Evolutionary conservation across 2,888 invertebrate genomes (phyloP).

Genomic region (Leptinotarsa rubiginosa): DNA sequence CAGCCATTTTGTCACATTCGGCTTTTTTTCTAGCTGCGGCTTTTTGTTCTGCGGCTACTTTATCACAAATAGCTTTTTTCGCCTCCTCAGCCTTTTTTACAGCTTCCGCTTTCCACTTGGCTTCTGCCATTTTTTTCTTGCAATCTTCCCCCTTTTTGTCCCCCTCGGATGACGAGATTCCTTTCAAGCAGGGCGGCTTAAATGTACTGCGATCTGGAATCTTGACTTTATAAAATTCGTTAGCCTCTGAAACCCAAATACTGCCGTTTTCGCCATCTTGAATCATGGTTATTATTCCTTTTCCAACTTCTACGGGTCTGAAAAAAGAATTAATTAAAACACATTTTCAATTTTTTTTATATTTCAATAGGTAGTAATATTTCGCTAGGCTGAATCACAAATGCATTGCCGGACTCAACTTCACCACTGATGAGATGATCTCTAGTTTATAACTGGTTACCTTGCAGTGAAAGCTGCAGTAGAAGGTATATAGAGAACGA

Average conservation of each 20-base stretch:
- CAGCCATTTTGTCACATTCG: not conserved
- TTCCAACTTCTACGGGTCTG: conserved; percentile 58
- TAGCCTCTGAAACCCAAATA: conserved; percentile 68
- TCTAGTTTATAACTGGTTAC: too few species aligned
- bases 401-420: too few species aligned
- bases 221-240: conserved; percentile 55
- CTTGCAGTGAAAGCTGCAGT: too few species aligned
- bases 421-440: too few species aligned
- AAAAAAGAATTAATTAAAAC: conserved; percentile 10
- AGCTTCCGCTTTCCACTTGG: conserved; percentile 43
- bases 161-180: conserved; percentile 6
- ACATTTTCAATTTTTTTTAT: not conserved
- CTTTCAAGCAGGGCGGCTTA: conserved; percentile 28
- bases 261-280: conserved; percentile 67
- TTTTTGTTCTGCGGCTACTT: conserved; percentile 30
- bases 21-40: conserved; percentile 33
- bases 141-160: conserved; percentile 33
- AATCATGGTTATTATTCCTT: conserved; percentile 61
- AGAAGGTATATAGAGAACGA: too few species aligned
- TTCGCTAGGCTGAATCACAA: too few species aligned
- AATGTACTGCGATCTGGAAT: conserved; percentile 54
- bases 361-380: too few species aligned
- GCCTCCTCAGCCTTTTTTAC: conserved; percentile 30
- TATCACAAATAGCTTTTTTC: conserved; percentile 44
- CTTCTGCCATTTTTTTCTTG: conserved; percentile 44